Conservation (phyloP, 2,888 invertebrate genomes). For the Nasonovia ribisnigri region DNA sequence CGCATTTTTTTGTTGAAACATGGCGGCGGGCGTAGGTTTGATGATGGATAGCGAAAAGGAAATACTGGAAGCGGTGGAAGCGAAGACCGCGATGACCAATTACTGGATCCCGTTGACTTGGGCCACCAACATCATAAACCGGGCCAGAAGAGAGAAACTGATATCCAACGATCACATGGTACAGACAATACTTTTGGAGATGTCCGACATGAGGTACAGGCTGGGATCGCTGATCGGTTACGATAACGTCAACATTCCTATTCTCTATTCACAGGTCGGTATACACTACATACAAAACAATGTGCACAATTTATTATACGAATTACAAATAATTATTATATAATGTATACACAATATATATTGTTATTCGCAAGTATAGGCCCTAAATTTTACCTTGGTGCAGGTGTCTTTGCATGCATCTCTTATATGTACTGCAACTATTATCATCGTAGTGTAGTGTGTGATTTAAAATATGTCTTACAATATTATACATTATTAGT, state of each 20-base stretch:
- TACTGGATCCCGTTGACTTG: slow-evolving; percentile 95
- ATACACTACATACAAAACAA: slow-evolving; percentile 67
- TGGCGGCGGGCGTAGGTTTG: slow-evolving; percentile 75
- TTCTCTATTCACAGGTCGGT: slow-evolving; percentile 89
- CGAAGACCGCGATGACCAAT: slow-evolving; percentile 89
- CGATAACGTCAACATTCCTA: slow-evolving; percentile 91
- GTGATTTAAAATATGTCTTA: background rate
- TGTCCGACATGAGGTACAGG: slow-evolving; percentile 88
- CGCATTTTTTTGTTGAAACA: slow-evolving; percentile 49
- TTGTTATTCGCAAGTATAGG: background rate
- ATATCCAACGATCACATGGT: slow-evolving; percentile 93
- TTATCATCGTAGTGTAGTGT: background rate
- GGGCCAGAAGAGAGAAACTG: slow-evolving; percentile 86
- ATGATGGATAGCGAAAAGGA: slow-evolving; percentile 93
- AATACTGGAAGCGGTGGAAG: slow-evolving; percentile 90
- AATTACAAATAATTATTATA: background rate
- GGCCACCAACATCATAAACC: slow-evolving; percentile 92
- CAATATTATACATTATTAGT: background rate
- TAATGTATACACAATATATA: background rate
- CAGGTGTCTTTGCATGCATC: slow-evolving; percentile 37
- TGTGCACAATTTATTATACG: background rate
- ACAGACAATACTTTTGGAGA: slow-evolving; percentile 88
- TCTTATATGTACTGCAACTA: background rate
- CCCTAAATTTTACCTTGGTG: background rate
- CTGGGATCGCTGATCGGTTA: slow-evolving; percentile 89